These are phyloP conservation scores for Nasonia vitripennis DNA, from an alignment of 1,140 invertebrate species.

Conservation along the genomic window DNA sequence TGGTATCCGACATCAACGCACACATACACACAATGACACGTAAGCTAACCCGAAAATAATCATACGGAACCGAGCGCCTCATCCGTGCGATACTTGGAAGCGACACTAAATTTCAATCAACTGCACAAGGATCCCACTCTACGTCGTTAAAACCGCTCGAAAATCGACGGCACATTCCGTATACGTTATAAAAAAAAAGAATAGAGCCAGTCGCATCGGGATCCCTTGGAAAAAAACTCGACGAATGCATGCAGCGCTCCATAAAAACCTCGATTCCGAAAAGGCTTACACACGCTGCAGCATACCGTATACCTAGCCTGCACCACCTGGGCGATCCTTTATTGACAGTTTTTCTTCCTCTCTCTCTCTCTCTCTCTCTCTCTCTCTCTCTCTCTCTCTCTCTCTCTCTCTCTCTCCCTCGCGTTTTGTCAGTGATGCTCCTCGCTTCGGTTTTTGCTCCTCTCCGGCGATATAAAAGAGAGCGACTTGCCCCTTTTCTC, in stretches of 20 bases:
- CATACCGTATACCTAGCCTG: neutral
- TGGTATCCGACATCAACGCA: neutral
- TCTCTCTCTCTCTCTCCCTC: slow-evolving; percentile 32
- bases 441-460: neutral
- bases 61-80: neutral
- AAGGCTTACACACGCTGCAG: neutral
- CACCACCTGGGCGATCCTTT: slow-evolving; percentile 36
- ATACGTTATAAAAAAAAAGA: neutral
- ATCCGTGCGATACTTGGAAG: neutral
- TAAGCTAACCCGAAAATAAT: neutral
- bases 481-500: neutral
- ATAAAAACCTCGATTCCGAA: neutral
- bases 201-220: neutral
- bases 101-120: slow-evolving; percentile 4
- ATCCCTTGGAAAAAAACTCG: neutral
- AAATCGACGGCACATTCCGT: neutral
- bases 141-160: neutral
- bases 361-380: slow-evolving; percentile 13
- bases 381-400: neutral
- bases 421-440: neutral
- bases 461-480: neutral
- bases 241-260: slow-evolving; percentile 2
- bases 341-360: slow-evolving; percentile 40
- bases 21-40: neutral
- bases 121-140: neutral